Evolutionary conservation across 2,888 invertebrate genomes (phyloP).

Genomic region (Platynereis dumerilii): DNA sequence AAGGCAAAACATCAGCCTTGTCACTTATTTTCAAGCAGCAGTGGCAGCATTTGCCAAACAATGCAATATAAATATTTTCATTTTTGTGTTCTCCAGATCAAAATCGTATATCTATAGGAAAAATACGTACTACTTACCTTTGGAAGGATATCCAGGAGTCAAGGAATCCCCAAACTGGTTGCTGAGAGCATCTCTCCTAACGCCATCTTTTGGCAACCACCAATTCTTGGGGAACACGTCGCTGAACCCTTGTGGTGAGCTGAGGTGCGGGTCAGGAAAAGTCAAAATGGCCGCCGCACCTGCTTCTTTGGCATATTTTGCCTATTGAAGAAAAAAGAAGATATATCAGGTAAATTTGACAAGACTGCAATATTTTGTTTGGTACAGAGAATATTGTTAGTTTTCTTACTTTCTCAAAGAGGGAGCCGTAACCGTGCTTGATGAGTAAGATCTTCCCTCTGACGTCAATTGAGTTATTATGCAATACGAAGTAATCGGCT

Average conservation of each 20-base stretch:
- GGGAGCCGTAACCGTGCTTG: neutral
- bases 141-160: conserved; percentile 19
- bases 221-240: conserved; percentile 12
- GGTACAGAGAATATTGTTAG: too few relatives aligned
- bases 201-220: conserved; percentile 22
- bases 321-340: conserved; percentile 1
- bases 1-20: too few relatives aligned
- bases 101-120: too few relatives aligned
- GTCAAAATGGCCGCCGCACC: conserved; percentile 16
- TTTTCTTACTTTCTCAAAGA: conserved; percentile 11
- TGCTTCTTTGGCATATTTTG: conserved; percentile 7
- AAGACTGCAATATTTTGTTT: too few relatives aligned
- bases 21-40: too few relatives aligned
- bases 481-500: conserved; percentile 9
- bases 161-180: conserved; percentile 16
- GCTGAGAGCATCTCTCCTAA: conserved; percentile 6
- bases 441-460: conserved; percentile 14
- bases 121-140: too few relatives aligned
- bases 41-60: too few relatives aligned
- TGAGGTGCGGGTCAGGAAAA: conserved; percentile 11
- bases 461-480: conserved; percentile 1
- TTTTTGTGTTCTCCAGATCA: too few relatives aligned
- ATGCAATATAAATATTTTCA: too few relatives aligned
- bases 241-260: conserved; percentile 10
- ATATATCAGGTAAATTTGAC: too few relatives aligned